Conservation (phyloP, 2,888 invertebrate genomes). For the Hemaris fuciformis region DNA sequence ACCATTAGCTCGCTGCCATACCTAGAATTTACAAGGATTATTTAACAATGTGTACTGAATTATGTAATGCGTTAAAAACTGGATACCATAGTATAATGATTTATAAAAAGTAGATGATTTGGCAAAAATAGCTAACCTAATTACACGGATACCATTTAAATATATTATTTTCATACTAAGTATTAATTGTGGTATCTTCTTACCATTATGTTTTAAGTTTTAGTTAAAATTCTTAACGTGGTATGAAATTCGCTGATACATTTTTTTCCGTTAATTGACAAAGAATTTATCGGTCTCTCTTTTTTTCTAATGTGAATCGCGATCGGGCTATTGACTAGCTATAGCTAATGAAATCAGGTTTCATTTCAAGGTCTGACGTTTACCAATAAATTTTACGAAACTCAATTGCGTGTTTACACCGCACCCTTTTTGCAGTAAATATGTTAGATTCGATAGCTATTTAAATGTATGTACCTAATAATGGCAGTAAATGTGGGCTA, state of each 20-base stretch:
- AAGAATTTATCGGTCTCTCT: not conserved
- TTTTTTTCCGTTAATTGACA: no score
- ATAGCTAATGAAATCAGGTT: not conserved
- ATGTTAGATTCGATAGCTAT: not conserved
- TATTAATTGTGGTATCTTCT: no score
- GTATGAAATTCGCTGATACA: no score
- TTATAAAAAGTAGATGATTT: not conserved
- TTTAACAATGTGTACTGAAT: not conserved
- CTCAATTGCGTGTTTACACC: not conserved
- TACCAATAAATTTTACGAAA: constrained; percentile 2
- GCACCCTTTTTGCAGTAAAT: constrained; percentile 19
- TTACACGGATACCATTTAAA: no score
- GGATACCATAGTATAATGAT: not conserved
- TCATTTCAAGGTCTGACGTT: not conserved
- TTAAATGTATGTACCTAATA: not conserved
- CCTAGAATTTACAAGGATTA: constrained; percentile 76
- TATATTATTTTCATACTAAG: no score
- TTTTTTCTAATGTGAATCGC: not conserved
- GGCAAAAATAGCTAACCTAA: no score
- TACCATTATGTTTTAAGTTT: no score
- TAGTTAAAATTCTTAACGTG: no score
- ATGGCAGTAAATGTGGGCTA: not conserved
- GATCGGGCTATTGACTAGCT: not conserved
- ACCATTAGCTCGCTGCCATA: constrained; percentile 97
- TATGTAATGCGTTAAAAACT: no score